A percentile compares a stretch with the other conserved stretches of the same genome.
Conservation (phyloP, 2,888 invertebrate genomes). For the Acrobasis repandana region DNA sequence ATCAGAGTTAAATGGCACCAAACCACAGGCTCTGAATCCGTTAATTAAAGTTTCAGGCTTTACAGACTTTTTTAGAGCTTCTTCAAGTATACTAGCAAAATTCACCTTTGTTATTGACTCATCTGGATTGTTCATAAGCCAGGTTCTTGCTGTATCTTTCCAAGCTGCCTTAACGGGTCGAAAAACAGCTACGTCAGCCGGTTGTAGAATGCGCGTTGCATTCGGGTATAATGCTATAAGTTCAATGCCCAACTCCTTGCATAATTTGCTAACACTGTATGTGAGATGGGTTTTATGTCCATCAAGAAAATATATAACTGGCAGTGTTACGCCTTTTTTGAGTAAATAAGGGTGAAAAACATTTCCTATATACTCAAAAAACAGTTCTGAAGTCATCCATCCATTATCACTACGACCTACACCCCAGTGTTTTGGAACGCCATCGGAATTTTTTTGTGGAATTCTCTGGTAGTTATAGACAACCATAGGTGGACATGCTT, state of each 20-base stretch:
- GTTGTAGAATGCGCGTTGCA: no score
- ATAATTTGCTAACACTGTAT: no score
- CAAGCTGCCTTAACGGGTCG: no score
- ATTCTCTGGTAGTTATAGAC: slow-evolving; percentile 39
- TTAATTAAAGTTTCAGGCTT: slow-evolving; percentile 30
- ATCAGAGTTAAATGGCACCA: slow-evolving; percentile 24
- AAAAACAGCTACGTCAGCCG: no score
- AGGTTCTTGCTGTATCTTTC: slow-evolving; percentile 26
- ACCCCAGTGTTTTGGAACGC: slow-evolving; percentile 40
- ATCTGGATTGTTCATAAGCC: slow-evolving; percentile 25
- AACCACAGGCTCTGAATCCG: slow-evolving; percentile 30
- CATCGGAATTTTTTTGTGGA: slow-evolving; percentile 33
- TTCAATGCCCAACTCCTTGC: no score
- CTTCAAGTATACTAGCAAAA: slow-evolving; percentile 28
- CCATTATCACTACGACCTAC: slow-evolving; percentile 43
- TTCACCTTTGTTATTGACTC: slow-evolving; percentile 30
- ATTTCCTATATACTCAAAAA: slow-evolving; percentile 41
- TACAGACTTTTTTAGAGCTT: slow-evolving; percentile 27
- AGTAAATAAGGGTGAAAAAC: no score
- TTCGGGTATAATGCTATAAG: no score
- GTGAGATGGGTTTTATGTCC: no score
- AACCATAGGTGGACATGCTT: slow-evolving; percentile 36
- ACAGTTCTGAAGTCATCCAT: slow-evolving; percentile 44
- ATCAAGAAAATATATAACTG: no score
- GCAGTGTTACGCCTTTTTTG: no score